Percentiles rank a stretch among this genome's conserved stretches.
Conservation (phyloP, 2,888 invertebrate genomes). For the Oligia fasciuncula region DNA sequence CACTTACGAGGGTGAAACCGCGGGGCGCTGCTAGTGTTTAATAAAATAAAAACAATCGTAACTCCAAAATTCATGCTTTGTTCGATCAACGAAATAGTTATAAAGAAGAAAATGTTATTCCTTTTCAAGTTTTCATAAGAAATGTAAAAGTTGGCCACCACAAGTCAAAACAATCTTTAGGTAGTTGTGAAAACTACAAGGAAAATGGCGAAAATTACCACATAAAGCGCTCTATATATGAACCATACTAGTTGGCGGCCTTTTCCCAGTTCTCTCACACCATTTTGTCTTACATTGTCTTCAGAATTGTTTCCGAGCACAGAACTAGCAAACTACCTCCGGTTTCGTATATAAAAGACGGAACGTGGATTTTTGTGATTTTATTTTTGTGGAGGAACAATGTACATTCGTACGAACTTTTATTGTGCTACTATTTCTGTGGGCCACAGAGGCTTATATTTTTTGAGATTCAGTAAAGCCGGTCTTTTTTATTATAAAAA, state of each 20-base stretch:
- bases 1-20: no score
- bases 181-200: background rate
- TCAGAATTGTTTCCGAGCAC: slow-evolving; percentile 56
- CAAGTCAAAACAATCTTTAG: background rate
- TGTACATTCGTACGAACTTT: slow-evolving; percentile 28
- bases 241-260: slow-evolving; percentile 29
- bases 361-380: slow-evolving; percentile 26
- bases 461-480: slow-evolving; percentile 1
- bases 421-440: slow-evolving; percentile 22
- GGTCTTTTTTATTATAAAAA: background rate
- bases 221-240: slow-evolving; percentile 11
- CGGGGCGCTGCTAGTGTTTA: background rate
- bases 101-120: background rate
- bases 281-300: slow-evolving; percentile 63
- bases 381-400: slow-evolving; percentile 30
- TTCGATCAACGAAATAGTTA: background rate
- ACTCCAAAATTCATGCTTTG: background rate
- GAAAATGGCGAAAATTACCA: background rate
- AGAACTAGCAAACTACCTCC: slow-evolving; percentile 53
- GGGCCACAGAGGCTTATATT: slow-evolving; percentile 9
- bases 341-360: slow-evolving; percentile 37
- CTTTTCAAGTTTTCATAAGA: background rate
- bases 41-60: background rate
- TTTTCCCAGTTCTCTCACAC: slow-evolving; percentile 36
- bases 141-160: background rate